These are phyloP conservation scores for Eupithecia pulchellata DNA, from an alignment of 2,888 invertebrate genomes.

Conservation along the genomic window DNA sequence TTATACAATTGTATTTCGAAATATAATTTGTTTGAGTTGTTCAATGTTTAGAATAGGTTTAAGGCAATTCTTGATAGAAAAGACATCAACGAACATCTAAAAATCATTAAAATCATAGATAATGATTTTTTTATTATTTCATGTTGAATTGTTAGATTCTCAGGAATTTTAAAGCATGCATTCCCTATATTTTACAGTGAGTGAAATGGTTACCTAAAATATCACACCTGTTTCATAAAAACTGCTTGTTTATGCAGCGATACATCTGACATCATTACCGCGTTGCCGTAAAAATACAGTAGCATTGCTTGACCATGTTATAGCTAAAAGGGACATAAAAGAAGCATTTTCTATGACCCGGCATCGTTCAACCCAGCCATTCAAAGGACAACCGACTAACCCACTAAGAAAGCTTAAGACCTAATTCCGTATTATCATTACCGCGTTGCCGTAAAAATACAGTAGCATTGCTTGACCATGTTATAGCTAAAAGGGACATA, in stretches of 20 bases:
- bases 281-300: background rate
- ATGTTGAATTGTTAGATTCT: no score
- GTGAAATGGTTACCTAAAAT: background rate
- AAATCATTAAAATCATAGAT: no score
- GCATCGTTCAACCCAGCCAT: background rate
- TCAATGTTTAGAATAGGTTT: background rate
- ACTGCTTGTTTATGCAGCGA: background rate
- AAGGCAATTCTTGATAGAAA: background rate
- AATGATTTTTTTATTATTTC: no score
- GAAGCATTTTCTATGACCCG: slow-evolving; percentile 1
- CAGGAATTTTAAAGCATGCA: no score
- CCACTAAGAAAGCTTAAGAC: slow-evolving; percentile 24
- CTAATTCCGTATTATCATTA: background rate
- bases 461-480: background rate
- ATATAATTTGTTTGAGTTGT: background rate
- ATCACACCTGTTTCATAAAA: background rate
- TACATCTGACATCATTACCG: background rate
- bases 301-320: background rate
- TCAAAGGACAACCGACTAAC: slow-evolving; percentile 1
- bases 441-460: background rate
- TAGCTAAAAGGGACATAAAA: background rate
- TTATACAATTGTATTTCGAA: no score
- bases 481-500: background rate
- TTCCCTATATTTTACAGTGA: background rate
- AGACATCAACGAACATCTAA: background rate